Percentiles rank a stretch among this genome's conserved stretches.
Evolutionary conservation across 2,888 invertebrate species (phyloP).

Genomic region (Parnassius smintheus): DNA sequence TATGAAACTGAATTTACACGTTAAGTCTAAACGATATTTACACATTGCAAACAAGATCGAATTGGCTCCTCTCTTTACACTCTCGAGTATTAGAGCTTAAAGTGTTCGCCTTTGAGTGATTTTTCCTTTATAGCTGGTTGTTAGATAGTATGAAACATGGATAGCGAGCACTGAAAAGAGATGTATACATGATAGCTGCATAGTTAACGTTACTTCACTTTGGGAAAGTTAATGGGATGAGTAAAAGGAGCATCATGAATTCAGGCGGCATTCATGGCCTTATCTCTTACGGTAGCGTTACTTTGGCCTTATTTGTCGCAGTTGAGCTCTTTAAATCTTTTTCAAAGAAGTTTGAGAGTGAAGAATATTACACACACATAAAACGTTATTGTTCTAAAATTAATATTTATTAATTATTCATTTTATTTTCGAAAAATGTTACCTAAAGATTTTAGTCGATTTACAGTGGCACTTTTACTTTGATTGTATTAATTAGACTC

Average conservation of each 20-base stretch:
- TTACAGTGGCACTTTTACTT: no score
- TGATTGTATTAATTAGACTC: no score
- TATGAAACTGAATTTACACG: conserved; percentile 26
- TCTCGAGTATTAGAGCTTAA: conserved; percentile 48
- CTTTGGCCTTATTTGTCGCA: conserved; percentile 46
- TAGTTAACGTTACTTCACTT: conserved; percentile 68
- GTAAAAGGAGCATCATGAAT: conserved; percentile 56
- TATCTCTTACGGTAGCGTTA: conserved; percentile 60
- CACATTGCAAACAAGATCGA: conserved; percentile 46
- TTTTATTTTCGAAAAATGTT: no score
- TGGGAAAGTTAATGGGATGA: conserved; percentile 73
- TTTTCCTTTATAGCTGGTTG: conserved; percentile 54
- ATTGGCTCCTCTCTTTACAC: conserved; percentile 53
- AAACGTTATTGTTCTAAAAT: no score
- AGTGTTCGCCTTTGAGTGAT: conserved; percentile 54
- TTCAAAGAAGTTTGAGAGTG: no score
- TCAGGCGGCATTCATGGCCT: conserved; percentile 41
- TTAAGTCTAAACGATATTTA: conserved; percentile 14
- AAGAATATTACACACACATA: no score
- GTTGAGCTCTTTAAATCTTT: no score
- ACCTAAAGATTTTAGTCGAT: no score
- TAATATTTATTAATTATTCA: no score
- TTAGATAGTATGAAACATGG: conserved; percentile 60
- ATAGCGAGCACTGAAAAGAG: conserved; percentile 65
- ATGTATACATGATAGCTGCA: conserved; percentile 76